Evolutionary conservation across 2,113 vertebrate genomes (phyloP), one percentile per base, ranked within the genome.

Genomic region (Micronycteris hirsuta): DNA sequence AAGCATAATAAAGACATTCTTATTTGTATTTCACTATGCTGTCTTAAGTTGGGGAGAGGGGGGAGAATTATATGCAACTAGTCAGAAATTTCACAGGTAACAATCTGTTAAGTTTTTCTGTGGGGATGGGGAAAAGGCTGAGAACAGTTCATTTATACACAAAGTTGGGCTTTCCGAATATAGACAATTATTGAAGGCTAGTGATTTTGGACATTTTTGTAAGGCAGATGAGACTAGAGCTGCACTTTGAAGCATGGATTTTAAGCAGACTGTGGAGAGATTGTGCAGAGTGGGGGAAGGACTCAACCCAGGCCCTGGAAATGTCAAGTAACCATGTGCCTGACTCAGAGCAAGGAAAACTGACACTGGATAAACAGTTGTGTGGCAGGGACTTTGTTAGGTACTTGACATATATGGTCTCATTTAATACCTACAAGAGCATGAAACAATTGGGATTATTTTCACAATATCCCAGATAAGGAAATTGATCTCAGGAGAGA

Each of bases 81-180:
- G 67, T 15, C n/a, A 93, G 41, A 87, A 88, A 58, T 76, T 84
- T 84, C 3, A 63, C 43, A 28, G 65, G 3, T 67, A 87, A 94
- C 14, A 92, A 86, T 81, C 33, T 92, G 43, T 31, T 81, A 22
- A 61, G 24, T 74, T 68, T 36, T 80, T 86, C 47, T 63, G 22
- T 76, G 67, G 31, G 4, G 10, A 19, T 84, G 9, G 16, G 26
- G 14, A 12, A 89, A 91, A 71, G 38, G 41, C 63, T 78, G 22
- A 65, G 41, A 84, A 74, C 3, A 33, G 3, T 61, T 82, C 36
- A 70, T 70, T 85, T 73, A 58, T 58, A 61, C 28, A 54, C 22
- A 94, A 84, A 36, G 77, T 91, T 71, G 77, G 70, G 73, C 91
- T 88, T 87, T 95, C 38, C 36, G 65, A 82, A 89, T 63, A 70